A percentile compares a stretch with the other conserved stretches of the same genome.
Evolutionary conservation across 2,113 vertebrate species (phyloP).

Genomic region (Chlamydotis undulata): DNA sequence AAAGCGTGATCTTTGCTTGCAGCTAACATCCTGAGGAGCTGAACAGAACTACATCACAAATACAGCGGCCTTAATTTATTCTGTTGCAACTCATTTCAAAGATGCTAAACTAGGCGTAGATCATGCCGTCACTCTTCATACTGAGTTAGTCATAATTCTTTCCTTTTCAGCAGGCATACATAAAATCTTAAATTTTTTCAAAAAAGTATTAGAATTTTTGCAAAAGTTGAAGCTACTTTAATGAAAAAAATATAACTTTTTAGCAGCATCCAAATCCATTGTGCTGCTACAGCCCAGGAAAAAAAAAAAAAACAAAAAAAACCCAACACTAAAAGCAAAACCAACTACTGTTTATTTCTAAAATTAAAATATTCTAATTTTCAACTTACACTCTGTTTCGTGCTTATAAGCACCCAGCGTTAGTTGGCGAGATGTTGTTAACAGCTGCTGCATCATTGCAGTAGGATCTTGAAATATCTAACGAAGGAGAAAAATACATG

Average conservation of each 20-base stretch:
- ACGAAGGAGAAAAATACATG: background rate
- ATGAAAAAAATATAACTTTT: background rate
- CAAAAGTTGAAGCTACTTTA: too few relatives aligned
- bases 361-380: background rate
- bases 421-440: conserved; percentile 95
- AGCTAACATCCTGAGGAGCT: too few relatives aligned
- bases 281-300: background rate
- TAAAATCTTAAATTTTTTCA: too few relatives aligned
- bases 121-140: too few relatives aligned
- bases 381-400: conserved; percentile 95
- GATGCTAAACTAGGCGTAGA: too few relatives aligned
- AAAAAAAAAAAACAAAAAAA: background rate
- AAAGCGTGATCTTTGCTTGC: too few relatives aligned
- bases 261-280: background rate
- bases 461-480: conserved; percentile 99
- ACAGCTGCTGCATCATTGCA: conserved; percentile 98
- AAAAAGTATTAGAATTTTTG: too few relatives aligned
- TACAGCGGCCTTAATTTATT: too few relatives aligned
- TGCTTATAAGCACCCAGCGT: conserved; percentile 97
- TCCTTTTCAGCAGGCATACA: too few relatives aligned
- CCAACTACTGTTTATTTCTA: background rate
- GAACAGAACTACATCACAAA: too few relatives aligned
- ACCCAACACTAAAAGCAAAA: background rate
- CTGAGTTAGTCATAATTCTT: too few relatives aligned
- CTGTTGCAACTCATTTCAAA: too few relatives aligned